Percentiles rank a stretch among this genome's conserved stretches.
Evolutionary conservation across 2,888 invertebrate genomes (phyloP).

Genomic region (Philereme vetulata): DNA sequence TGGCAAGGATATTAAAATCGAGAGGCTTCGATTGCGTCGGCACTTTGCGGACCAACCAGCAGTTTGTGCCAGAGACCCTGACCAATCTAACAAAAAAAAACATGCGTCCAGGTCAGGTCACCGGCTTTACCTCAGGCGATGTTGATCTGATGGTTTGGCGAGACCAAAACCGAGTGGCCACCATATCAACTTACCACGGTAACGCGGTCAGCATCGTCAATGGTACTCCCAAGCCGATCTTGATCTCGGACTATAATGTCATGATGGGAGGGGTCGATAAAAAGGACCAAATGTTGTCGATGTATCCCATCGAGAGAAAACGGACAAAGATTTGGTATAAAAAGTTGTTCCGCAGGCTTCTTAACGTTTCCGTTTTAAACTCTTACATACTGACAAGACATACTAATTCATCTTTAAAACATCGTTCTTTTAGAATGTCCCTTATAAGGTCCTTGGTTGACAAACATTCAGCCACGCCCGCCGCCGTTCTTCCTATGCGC

Average conservation of each 20-base stretch:
- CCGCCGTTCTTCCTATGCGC: too few species aligned
- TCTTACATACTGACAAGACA: too few species aligned
- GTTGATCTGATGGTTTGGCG: conserved; percentile 39
- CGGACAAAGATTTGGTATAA: conserved; percentile 1
- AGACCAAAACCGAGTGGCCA: conserved; percentile 4
- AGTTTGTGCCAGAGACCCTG: conserved; percentile 24
- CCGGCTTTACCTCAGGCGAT: conserved; percentile 33
- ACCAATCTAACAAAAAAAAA: conserved; percentile 8
- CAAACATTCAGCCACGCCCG: too few species aligned
- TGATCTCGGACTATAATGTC: conserved; percentile 1
- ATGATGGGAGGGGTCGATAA: conserved; percentile 13
- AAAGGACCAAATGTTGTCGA: conserved; percentile 17
- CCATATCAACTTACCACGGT: conserved; percentile 11
- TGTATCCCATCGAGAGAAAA: conserved; percentile 18
- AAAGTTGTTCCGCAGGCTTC: too few species aligned
- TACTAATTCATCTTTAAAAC: too few species aligned
- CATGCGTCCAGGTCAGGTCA: conserved; percentile 11
- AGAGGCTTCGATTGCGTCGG: conserved; percentile 34
- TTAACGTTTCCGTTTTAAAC: too few species aligned
- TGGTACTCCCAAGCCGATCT: not conserved
- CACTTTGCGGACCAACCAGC: conserved; percentile 23
- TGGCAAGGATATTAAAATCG: conserved; percentile 28
- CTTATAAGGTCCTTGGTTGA: too few species aligned
- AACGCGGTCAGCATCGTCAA: conserved; percentile 8
- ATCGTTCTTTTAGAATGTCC: too few species aligned